Percentiles rank a stretch among this genome's conserved stretches.
phyloP scores from a whole-genome alignment of 2,797 vertebrate genomes.

The Coendou prehensilis region DNA sequence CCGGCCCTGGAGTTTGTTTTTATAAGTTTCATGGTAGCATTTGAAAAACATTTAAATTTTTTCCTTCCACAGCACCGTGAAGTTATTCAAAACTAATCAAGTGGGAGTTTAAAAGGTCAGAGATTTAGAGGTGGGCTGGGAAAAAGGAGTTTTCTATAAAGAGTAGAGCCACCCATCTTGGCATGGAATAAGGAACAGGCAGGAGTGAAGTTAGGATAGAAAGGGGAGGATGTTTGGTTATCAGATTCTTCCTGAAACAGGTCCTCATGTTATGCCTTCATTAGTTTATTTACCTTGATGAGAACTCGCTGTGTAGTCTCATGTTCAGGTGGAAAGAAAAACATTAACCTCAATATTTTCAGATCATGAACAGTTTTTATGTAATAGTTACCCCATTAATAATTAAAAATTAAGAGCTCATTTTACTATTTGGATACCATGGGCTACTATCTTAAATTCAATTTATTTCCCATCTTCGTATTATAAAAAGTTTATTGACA shows the following conservation, averaged over 20 bases:
- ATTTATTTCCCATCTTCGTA: slow-evolving; percentile 25
- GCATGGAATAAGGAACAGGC: not conserved
- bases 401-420: slow-evolving; percentile 51
- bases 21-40: not conserved
- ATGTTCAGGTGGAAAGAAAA: slow-evolving; percentile 11
- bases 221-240: not conserved
- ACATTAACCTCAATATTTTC: not conserved
- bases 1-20: not conserved
- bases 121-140: not conserved
- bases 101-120: slow-evolving; percentile 4
- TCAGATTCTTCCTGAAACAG: not conserved
- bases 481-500: slow-evolving; percentile 73
- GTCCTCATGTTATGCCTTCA: not conserved
- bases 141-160: not conserved
- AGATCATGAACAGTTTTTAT: not conserved
- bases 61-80: not conserved
- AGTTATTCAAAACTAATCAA: slow-evolving; percentile 42
- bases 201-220: not conserved
- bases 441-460: slow-evolving; percentile 17
- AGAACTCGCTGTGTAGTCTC: not conserved
- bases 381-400: not conserved
- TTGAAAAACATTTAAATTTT: slow-evolving; percentile 46
- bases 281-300: not conserved
- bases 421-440: not conserved
- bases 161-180: not conserved